Evolutionary conservation across 2,888 invertebrate genomes (phyloP), one percentile per base, ranked within the genome.

Genomic region (Epinotia nisella): DNA sequence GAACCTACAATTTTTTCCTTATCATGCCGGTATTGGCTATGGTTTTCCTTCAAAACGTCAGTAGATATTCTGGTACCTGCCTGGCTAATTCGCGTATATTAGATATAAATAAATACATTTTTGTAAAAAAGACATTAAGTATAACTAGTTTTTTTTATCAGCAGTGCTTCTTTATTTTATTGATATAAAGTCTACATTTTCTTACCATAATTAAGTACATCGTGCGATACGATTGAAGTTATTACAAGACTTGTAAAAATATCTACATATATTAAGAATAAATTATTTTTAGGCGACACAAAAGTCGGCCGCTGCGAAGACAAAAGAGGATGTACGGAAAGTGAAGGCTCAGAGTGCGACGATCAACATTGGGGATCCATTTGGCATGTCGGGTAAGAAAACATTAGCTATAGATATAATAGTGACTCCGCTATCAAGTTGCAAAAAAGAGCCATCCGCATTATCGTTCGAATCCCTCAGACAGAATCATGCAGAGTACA

Each of bases 261-360:
- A 17, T 19, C 19, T 53, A 11, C 0, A 1, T 10, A 1, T 19
- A 19, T 10, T n/a, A n/a, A n/a, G n/a, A 61, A 10, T 49, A 21
- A 7, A 39, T 61, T 51, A 35, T 67, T 70, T 74, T 1, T 95
- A 98, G 95, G 94, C 95, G 29, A 96, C 96, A 17, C 99, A 99
- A 93, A 95, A 97, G 80, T 95, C 96, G 82, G 98, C 98, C 4
- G 98, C 98, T 10, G 96, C 97, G 81, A 98, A 98, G 87, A 98
- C 98, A 81, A 98, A 97, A 84, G 98, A 97, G 80, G 97, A 98
- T 87, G 95, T 98, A 19, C 95, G 96, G 80, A 96, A 96, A 85
- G 96, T 95, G 49, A 96, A 96, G 82, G 96, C 96, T 1, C 95
- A 95, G 82, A 92, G 90, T 24, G 94, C 92, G 74, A 83, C 84